Base-by-base conservation (phyloP, 2,797 vertebrate genomes). In the Pyrocephalus nanus region DNA sequence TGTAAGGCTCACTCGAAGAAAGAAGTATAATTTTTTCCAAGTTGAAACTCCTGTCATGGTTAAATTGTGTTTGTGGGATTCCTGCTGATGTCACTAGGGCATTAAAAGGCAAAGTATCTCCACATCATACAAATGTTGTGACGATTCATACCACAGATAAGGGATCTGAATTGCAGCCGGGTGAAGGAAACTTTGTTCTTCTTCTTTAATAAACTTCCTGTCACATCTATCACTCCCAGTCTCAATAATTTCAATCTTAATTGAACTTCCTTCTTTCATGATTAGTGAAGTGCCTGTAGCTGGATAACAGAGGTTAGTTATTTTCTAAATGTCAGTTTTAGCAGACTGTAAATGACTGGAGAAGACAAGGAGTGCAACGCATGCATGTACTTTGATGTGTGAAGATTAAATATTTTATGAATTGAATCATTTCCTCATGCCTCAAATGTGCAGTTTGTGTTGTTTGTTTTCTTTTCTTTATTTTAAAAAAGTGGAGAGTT, bases 291-390 rank as follows among this genome's bases (percentile, higher is more conserved):
- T 90, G 86, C 57, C 64, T 93, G 74, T 95, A 78, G 76, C 80
- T 85, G 79, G 53, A 36, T 94, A 94, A 93, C 86, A 94, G 84
- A 88, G 74, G 53, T 71, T 94, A 53, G 74, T 93, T 95, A 87
- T 96, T 93, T 96, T 93, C 86, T 90, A 93, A 95, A 96, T 81
- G 80, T 90, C 96, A 84, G 36, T 79, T 86, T 88, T 84, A 94
- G 85, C 48, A 74, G 73, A 45, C 60, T 76, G 64, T 65, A 92
- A 95, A 88, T 76, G 83, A 62, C 60, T 70, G 34, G 71, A 82
- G 73, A 88, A 84, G 64, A 67, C 48, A 86, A 86, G 54, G 29
- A 91, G 36, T 67, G 64, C 74, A 64, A 66, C 71, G 60, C 79
- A 50, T 76, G 51, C 34, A 15, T 79, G 40, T 66, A 64, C 91